Percentiles rank a stretch among this genome's conserved stretches.
Evolutionary conservation across 1,140 invertebrate genomes (phyloP).

Genomic region (Ditylenchus dipsaci): DNA sequence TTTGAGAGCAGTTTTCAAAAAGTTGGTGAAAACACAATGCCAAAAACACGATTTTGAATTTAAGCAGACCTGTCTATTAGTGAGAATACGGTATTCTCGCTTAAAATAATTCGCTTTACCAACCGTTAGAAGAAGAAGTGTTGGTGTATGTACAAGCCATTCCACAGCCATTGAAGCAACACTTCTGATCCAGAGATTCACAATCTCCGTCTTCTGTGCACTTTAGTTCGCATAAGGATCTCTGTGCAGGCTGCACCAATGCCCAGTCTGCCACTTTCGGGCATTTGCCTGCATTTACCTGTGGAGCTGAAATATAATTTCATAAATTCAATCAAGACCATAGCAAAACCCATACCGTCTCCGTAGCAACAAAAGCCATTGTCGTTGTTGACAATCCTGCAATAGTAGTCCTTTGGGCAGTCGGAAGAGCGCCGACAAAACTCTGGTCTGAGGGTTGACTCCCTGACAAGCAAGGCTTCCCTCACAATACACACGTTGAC

Average conservation of each 20-base stretch:
- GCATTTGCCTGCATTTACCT: conserved; percentile 30
- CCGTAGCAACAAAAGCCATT: conserved; percentile 39
- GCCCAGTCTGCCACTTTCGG: conserved; percentile 22
- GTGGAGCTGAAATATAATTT: conserved; percentile 20
- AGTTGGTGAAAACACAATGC: too few relatives aligned
- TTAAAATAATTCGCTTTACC: neutral
- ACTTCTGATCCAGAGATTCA: conserved; percentile 20
- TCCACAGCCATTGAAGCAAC: conserved; percentile 50
- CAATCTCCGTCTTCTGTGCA: conserved; percentile 41
- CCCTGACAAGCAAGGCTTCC: conserved; percentile 21
- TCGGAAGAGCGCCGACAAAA: conserved; percentile 8
- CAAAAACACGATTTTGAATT: too few relatives aligned
- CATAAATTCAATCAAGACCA: neutral
- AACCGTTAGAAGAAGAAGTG: neutral
- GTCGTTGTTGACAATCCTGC: conserved; percentile 21
- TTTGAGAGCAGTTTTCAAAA: too few relatives aligned
- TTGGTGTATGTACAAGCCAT: conserved; percentile 18
- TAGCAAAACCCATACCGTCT: conserved; percentile 7
- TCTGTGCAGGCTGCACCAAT: conserved; percentile 1
- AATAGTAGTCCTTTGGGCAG: conserved; percentile 17
- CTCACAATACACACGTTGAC: conserved; percentile 36
- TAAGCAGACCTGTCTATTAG: too few relatives aligned
- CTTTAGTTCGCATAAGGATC: conserved; percentile 18
- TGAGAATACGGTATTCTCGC: neutral
- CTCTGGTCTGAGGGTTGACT: conserved; percentile 14